Percentiles rank a stretch among this genome's conserved stretches.
phyloP scores from a whole-genome alignment of 1,140 invertebrate species.

The Apis cerana region DNA sequence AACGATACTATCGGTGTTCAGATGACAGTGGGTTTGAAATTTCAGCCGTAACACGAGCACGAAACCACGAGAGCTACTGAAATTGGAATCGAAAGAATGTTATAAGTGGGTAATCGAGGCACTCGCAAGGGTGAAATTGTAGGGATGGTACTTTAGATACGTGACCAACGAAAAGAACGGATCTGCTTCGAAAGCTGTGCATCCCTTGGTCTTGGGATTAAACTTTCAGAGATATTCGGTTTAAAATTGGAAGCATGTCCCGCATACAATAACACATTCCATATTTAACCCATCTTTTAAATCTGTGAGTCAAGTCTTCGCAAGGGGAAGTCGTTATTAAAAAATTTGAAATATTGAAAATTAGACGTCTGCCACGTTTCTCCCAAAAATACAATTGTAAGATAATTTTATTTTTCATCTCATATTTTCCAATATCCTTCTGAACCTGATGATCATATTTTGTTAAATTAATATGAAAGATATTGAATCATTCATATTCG shows the following conservation, averaged over 20 bases:
- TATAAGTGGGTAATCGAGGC: slow-evolving; percentile 10
- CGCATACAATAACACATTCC: neutral
- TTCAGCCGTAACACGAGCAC: neutral
- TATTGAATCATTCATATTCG: no score
- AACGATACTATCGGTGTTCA: neutral
- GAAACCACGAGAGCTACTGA: neutral
- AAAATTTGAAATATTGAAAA: no score
- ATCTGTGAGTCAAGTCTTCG: neutral
- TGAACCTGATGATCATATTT: no score
- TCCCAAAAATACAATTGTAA: neutral
- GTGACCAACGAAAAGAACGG: neutral
- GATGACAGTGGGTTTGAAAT: neutral
- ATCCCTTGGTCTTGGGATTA: neutral
- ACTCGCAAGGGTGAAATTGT: neutral
- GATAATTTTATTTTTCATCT: no score
- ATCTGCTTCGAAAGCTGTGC: neutral
- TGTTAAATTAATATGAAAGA: no score
- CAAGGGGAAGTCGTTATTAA: no score
- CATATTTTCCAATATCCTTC: no score
- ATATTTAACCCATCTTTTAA: neutral
- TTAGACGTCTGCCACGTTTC: no score
- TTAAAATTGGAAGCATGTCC: neutral
- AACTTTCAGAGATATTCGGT: neutral
- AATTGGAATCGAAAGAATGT: slow-evolving; percentile 18
- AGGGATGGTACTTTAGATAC: slow-evolving; percentile 14